Conservation (phyloP, 2,888 invertebrate genomes). For the Lutraria lutraria region DNA sequence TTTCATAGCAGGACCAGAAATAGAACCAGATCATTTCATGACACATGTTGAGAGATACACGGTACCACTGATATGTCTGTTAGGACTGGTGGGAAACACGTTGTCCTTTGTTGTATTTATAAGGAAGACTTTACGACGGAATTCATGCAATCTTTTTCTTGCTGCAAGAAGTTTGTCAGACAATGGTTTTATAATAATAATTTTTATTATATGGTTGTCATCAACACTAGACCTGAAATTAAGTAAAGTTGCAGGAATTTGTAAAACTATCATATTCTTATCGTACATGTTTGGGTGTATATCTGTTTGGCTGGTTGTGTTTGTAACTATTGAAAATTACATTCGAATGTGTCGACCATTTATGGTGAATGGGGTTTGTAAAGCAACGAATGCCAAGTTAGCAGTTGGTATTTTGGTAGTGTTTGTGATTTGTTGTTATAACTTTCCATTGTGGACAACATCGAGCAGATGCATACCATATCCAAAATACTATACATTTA, state of each 20-base stretch:
- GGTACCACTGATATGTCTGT: conserved; percentile 78
- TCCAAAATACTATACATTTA: conserved; percentile 54
- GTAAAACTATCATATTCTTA: conserved; percentile 91
- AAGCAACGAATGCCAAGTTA: conserved; percentile 70
- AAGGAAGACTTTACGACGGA: conserved; percentile 90
- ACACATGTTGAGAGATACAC: conserved; percentile 38
- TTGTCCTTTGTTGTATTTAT: conserved; percentile 92
- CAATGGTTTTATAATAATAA: conserved; percentile 91
- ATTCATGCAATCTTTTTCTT: conserved; percentile 93
- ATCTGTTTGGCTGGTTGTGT: conserved; percentile 94
- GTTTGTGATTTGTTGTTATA: conserved; percentile 70
- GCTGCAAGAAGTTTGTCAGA: conserved; percentile 93
- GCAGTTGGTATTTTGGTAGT: conserved; percentile 65
- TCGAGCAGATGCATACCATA: conserved; percentile 67
- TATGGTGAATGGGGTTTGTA: conserved; percentile 83
- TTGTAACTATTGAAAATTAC: conserved; percentile 94
- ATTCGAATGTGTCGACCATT: conserved; percentile 93
- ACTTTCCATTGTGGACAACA: conserved; percentile 77
- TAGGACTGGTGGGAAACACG: conserved; percentile 92
- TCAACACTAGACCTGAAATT: conserved; percentile 43
- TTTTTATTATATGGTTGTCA: conserved; percentile 87
- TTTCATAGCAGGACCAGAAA: not conserved
- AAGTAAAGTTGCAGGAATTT: conserved; percentile 88
- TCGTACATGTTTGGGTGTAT: conserved; percentile 89
- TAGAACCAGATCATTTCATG: not conserved